A percentile compares a stretch with the other conserved stretches of the same genome.
Evolutionary conservation across 2,888 invertebrate species (phyloP).

Genomic region (Parnassius glacialis): DNA sequence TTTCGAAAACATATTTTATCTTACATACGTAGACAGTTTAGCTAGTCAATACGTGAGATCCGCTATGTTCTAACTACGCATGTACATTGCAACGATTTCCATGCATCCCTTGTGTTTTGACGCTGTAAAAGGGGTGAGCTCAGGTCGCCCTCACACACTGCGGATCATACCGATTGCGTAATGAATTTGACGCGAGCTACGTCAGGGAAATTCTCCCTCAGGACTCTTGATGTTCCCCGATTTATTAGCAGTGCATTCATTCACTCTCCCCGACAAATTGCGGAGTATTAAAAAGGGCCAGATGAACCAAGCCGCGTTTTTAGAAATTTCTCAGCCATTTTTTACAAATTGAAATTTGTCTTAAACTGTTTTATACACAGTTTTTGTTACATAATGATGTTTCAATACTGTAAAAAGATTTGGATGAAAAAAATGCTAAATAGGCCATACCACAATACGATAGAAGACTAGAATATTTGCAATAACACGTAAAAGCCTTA

Average conservation of each 20-base stretch:
- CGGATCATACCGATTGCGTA: constrained; percentile 45
- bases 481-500: too few relatives aligned
- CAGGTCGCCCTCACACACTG: constrained; percentile 48
- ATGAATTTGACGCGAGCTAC: constrained; percentile 44
- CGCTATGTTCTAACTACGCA: neutral
- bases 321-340: neutral
- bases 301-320: neutral
- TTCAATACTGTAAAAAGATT: too few relatives aligned
- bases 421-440: too few relatives aligned
- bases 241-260: constrained; percentile 44
- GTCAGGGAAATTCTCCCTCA: constrained; percentile 24
- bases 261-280: constrained; percentile 42
- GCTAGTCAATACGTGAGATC: constrained; percentile 1
- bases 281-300: constrained; percentile 30
- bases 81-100: constrained; percentile 4
- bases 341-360: neutral
- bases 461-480: too few relatives aligned
- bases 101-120: constrained; percentile 42
- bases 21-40: constrained; percentile 1
- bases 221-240: constrained; percentile 31
- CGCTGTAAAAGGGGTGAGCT: constrained; percentile 41
- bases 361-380: too few relatives aligned
- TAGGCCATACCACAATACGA: too few relatives aligned
- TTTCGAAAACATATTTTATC: neutral
- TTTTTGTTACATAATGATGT: too few relatives aligned